These are phyloP conservation scores for Platypus cylindrus DNA, from an alignment of 2,888 invertebrate species.

Conservation along the genomic window DNA sequence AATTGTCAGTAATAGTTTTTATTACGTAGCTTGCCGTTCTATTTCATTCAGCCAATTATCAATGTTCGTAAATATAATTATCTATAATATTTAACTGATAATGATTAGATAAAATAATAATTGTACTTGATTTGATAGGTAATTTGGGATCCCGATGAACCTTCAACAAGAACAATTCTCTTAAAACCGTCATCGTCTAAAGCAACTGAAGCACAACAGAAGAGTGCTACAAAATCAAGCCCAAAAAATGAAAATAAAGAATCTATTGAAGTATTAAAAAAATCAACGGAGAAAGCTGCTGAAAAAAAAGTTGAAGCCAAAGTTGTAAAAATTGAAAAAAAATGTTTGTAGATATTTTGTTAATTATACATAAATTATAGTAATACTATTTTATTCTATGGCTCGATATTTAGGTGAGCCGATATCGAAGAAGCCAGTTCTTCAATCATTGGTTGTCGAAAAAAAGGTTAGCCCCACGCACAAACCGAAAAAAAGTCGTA, in stretches of 20 bases:
- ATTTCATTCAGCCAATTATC: neutral
- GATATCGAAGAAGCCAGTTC: conserved; percentile 12
- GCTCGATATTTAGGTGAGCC: conserved; percentile 10
- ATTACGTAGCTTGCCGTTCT: neutral
- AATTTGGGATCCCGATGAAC: conserved; percentile 60
- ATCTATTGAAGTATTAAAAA: conserved; percentile 11
- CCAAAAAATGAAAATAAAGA: conserved; percentile 17
- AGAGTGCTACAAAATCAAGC: conserved; percentile 5
- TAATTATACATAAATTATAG: too few relatives aligned
- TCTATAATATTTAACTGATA: too few relatives aligned
- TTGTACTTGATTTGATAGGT: conserved; percentile 33
- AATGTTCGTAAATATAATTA: neutral
- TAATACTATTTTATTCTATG: conserved; percentile 1
- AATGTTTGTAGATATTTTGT: conserved; percentile 5
- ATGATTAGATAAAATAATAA: too few relatives aligned
- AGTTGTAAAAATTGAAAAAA: conserved; percentile 13
- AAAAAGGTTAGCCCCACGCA: conserved; percentile 8
- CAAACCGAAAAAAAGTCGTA: conserved; percentile 22
- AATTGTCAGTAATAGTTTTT: neutral
- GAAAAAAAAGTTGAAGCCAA: conserved; percentile 11
- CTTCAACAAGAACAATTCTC: conserved; percentile 13
- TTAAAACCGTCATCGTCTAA: conserved; percentile 22
- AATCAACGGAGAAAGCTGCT: too few relatives aligned
- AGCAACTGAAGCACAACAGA: conserved; percentile 22
- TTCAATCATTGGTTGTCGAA: conserved; percentile 7